These are phyloP conservation scores for Garrulus glandarius DNA, from an alignment of 2,797 vertebrate genomes.

Conservation along the genomic window DNA sequence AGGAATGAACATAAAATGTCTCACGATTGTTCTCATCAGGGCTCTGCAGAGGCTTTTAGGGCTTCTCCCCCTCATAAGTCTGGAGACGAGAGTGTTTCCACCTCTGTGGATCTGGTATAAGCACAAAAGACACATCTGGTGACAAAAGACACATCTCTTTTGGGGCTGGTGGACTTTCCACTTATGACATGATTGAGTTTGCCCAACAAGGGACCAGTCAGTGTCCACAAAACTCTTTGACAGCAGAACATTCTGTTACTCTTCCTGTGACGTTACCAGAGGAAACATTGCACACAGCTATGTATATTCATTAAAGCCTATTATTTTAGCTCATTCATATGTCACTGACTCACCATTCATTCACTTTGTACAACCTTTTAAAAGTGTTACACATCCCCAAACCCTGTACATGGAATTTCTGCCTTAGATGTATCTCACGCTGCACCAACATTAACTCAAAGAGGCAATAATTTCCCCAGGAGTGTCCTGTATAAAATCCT, in stretches of 20 bases:
- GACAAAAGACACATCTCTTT: background rate
- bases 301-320: background rate
- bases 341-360: background rate
- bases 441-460: background rate
- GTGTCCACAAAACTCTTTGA: background rate
- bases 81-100: background rate
- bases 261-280: background rate
- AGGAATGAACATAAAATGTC: background rate
- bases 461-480: background rate
- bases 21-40: background rate
- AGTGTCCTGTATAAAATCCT: background rate
- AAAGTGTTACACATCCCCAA: background rate
- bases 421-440: background rate
- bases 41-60: background rate
- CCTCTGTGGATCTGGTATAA: background rate
- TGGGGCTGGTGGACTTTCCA: background rate
- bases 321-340: slow-evolving; percentile 14
- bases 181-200: background rate
- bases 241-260: background rate
- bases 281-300: background rate
- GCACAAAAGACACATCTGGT: background rate
- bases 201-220: background rate
- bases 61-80: background rate
- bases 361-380: background rate
- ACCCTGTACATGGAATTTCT: background rate